Conservation (phyloP, 2,113 vertebrate species). For the Dipodomys ordii region DNA sequence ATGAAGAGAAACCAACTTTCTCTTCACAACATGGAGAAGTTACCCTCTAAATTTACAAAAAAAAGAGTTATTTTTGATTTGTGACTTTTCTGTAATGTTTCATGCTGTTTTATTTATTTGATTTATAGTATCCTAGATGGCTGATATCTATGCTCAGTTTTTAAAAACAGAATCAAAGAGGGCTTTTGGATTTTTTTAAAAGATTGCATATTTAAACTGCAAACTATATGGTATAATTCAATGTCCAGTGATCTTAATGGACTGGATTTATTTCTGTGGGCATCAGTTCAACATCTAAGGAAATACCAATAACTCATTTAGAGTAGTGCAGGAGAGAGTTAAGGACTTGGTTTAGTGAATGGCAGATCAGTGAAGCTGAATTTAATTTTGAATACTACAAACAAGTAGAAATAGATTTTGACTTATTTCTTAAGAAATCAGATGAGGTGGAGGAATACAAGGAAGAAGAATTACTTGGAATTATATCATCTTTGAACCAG, state of each 20-base stretch:
- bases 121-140: background rate
- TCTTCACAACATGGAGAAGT: slow-evolving; percentile 27
- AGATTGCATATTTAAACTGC: background rate
- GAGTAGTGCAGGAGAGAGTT: background rate
- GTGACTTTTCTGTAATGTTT: background rate
- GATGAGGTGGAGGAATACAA: background rate
- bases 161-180: background rate
- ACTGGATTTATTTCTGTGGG: background rate
- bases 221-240: background rate
- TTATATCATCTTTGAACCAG: background rate
- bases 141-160: background rate
- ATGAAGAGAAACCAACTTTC: background rate
- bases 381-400: slow-evolving; percentile 18
- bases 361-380: background rate
- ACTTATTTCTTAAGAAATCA: background rate
- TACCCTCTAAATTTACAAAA: slow-evolving; percentile 38
- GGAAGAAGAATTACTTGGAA: background rate
- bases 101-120: background rate
- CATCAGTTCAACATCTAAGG: background rate
- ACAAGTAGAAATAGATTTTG: background rate
- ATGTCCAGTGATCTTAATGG: background rate
- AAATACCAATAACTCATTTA: slow-evolving; percentile 24
- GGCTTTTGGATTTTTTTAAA: background rate
- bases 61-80: background rate
- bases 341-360: background rate